phyloP scores from a whole-genome alignment of 2,888 invertebrate genomes.

The Lymantria dispar region DNA sequence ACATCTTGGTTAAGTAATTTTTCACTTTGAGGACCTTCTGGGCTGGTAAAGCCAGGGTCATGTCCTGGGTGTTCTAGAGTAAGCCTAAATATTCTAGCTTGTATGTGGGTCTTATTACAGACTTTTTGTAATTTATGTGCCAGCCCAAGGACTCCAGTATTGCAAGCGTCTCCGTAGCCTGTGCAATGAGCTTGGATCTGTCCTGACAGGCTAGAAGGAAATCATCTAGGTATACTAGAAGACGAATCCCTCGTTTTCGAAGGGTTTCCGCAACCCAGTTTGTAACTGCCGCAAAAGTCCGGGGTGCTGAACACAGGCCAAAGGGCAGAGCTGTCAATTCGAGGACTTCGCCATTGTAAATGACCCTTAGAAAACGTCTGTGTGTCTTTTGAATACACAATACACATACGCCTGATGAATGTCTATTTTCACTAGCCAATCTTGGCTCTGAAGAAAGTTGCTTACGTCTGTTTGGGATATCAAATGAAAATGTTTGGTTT shows the following conservation, averaged over 20 bases:
- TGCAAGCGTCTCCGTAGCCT: slow-evolving; percentile 9
- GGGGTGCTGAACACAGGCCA: slow-evolving; percentile 6
- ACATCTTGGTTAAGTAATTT: not conserved
- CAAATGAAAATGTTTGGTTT: slow-evolving; percentile 20
- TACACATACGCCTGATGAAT: slow-evolving; percentile 11
- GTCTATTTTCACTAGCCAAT: slow-evolving; percentile 12
- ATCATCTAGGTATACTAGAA: slow-evolving; percentile 8
- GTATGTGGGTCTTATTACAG: slow-evolving; percentile 11
- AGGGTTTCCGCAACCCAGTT: slow-evolving; percentile 6
- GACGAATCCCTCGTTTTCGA: not conserved
- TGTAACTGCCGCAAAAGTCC: slow-evolving; percentile 2
- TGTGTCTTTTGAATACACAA: slow-evolving; percentile 4
- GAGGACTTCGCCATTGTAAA: slow-evolving; percentile 6
- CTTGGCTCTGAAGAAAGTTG: slow-evolving; percentile 19
- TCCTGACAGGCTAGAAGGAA: slow-evolving; percentile 2
- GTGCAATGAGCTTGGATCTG: not conserved
- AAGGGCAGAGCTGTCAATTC: slow-evolving; percentile 9
- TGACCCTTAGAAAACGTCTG: slow-evolving; percentile 7
- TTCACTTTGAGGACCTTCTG: not conserved
- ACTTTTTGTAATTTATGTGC: slow-evolving; percentile 17
- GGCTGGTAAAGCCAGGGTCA: not conserved
- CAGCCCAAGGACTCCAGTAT: no score
- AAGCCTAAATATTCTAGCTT: slow-evolving; percentile 12
- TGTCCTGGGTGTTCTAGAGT: not conserved
- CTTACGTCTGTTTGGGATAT: slow-evolving; percentile 15